Evolutionary conservation across 35 echinoderm and acorn worm species (phyloP), one percentile per base, ranked within the genome.

Genomic region (Heliocidaris erythrogramma): DNA sequence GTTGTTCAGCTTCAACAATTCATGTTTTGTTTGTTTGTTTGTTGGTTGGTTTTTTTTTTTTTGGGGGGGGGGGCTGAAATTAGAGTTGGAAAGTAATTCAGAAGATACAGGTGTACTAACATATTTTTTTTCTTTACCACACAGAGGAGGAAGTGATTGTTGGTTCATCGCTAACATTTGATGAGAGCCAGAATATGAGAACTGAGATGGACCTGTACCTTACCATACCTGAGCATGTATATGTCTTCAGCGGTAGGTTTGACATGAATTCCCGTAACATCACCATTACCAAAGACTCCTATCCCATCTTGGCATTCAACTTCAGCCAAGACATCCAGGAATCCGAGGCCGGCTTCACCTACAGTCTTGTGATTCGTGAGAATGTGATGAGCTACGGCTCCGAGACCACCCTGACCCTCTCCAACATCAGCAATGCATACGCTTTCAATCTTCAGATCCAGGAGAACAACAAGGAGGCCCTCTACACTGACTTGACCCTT

Each of bases 361-460:
- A 32, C 31, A 89, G 14, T 27, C 87, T 89, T 5, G 30, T 5
- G 2, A 24, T 89, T 18, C 31, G 30, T 4, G 87, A 89, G 87
- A 89, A n/a, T 9, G 87, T 89, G 87, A 89, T 89, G 87, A 24
- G 18, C 87, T 48, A 89, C 42, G 87, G 31, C 47, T 48, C 47
- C 10, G 87, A 16, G 87, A 18, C 14, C 31, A 30, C 47, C 49
- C 11, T 92, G 47, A 59, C 91, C 48, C 48, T 92, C 12, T 21
- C 48, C 49, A 92, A 92, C 49, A 13, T 92, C 91, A 92, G 48
- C 91, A 59, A 49, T 12, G 27, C 31, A 12, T 50, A 50, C 27
- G 31, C 48, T 21, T 30, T 88, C 85, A 89, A 32, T 60, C 85
- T 49, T 53, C 47, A 59, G 7, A 88, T 52, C 30, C 48, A 90